phyloP scores from a whole-genome alignment of 2,888 invertebrate species.

The Oscheius sp. region DNA sequence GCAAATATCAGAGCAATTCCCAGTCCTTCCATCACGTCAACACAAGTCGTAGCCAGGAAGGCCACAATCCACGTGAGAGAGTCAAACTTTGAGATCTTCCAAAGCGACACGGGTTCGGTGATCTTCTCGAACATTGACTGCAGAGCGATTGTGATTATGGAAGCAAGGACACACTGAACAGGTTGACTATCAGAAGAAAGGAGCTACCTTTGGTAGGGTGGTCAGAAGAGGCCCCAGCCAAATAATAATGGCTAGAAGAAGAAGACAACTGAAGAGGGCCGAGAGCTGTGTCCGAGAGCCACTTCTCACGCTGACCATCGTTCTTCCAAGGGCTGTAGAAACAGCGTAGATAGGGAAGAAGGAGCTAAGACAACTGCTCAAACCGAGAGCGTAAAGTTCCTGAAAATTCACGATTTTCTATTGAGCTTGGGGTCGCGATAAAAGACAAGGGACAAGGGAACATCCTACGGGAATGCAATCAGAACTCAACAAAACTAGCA shows the following conservation, averaged over 20 bases:
- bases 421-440: neutral
- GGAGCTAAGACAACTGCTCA: constrained; percentile 81
- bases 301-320: constrained; percentile 84
- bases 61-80: constrained; percentile 68
- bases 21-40: constrained; percentile 72
- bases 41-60: constrained; percentile 66
- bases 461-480: too few relatives aligned
- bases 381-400: constrained; percentile 61
- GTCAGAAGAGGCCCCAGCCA: constrained; percentile 90
- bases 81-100: constrained; percentile 84
- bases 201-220: constrained; percentile 81
- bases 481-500: too few relatives aligned
- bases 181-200: neutral
- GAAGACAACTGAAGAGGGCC: constrained; percentile 82
- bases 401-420: constrained; percentile 23
- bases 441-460: too few relatives aligned
- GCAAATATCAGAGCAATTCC: constrained; percentile 69
- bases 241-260: constrained; percentile 84
- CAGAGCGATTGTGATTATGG: constrained; percentile 74
- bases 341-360: constrained; percentile 76
- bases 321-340: constrained; percentile 76
- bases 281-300: constrained; percentile 84
- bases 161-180: constrained; percentile 71
- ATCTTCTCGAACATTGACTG: constrained; percentile 79
- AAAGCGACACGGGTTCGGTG: constrained; percentile 81